Percentiles rank a stretch among this genome's conserved stretches.
Conservation (phyloP, 2,797 vertebrate genomes). For the Paratrypauchen microcephalus region DNA sequence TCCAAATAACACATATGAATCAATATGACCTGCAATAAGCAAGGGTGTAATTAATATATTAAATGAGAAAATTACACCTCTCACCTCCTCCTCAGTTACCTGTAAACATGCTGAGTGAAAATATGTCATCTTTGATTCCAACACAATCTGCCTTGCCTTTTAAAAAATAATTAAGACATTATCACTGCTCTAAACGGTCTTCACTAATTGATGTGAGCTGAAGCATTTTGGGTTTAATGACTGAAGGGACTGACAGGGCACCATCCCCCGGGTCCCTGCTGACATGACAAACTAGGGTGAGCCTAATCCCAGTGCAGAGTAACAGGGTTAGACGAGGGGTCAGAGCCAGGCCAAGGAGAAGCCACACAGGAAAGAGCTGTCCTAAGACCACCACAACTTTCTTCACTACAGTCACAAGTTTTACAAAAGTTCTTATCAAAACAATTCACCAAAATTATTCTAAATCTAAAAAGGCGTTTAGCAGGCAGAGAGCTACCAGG, state of each 20-base stretch:
- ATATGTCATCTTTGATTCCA: not conserved
- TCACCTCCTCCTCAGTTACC: not conserved
- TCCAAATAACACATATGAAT: slow-evolving; percentile 52
- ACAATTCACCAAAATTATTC: not conserved
- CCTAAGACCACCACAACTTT: slow-evolving; percentile 32
- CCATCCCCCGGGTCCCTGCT: slow-evolving; percentile 39
- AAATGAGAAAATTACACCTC: not conserved
- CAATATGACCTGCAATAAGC: slow-evolving; percentile 2
- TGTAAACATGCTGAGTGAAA: not conserved
- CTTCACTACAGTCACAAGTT: not conserved
- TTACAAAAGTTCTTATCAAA: not conserved
- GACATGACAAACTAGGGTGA: slow-evolving; percentile 65
- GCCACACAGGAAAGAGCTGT: slow-evolving; percentile 50
- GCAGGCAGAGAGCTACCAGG: slow-evolving; percentile 35
- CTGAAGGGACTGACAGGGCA: slow-evolving; percentile 18
- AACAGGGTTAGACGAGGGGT: slow-evolving; percentile 56
- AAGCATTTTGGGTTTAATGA: slow-evolving; percentile 34
- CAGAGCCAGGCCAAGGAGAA: slow-evolving; percentile 40
- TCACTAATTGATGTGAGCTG: slow-evolving; percentile 6
- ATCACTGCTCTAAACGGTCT: not conserved
- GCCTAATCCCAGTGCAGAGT: slow-evolving; percentile 59
- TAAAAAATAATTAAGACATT: not conserved
- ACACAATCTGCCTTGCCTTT: not conserved
- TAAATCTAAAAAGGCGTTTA: not conserved
- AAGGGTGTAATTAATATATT: not conserved